A percentile compares a stretch with the other conserved stretches of the same genome.
phyloP scores from a whole-genome alignment of 2,797 vertebrate genomes.

The Brachyalestes nurse region DNA sequence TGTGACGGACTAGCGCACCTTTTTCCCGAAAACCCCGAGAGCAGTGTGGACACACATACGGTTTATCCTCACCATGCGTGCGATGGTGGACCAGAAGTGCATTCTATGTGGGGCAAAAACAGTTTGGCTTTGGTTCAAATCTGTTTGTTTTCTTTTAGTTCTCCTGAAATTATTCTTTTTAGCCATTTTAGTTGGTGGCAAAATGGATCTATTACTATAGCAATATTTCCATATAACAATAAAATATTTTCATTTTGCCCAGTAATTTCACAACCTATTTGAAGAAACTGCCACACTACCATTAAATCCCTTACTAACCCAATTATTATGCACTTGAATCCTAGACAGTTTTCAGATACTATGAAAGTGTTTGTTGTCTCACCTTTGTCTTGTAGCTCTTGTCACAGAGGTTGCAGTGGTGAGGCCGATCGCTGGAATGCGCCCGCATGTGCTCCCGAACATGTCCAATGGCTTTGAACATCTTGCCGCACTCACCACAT shows the following conservation, averaged over 20 bases:
- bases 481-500: constrained; percentile 95
- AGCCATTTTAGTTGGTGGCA: no score
- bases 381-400: constrained; percentile 99
- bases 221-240: no score
- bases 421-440: constrained; percentile 93
- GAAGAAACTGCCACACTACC: no score
- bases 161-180: no score
- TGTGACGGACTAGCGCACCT: constrained; percentile 93
- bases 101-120: constrained; percentile 75
- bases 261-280: no score
- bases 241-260: no score
- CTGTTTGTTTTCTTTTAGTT: no score
- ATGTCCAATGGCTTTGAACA: constrained; percentile 95
- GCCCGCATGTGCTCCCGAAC: constrained; percentile 95
- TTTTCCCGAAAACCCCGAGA: constrained; percentile 92
- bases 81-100: constrained; percentile 96
- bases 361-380: neutral
- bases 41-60: constrained; percentile 91
- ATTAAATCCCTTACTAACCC: no score
- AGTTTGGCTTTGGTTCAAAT: neutral
- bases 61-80: constrained; percentile 92
- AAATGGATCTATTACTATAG: no score
- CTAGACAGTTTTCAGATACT: neutral
- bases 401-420: constrained; percentile 87
- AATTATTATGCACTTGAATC: neutral